Base-by-base conservation (phyloP, 2,113 vertebrate species). In the Etia nguti region DNA sequence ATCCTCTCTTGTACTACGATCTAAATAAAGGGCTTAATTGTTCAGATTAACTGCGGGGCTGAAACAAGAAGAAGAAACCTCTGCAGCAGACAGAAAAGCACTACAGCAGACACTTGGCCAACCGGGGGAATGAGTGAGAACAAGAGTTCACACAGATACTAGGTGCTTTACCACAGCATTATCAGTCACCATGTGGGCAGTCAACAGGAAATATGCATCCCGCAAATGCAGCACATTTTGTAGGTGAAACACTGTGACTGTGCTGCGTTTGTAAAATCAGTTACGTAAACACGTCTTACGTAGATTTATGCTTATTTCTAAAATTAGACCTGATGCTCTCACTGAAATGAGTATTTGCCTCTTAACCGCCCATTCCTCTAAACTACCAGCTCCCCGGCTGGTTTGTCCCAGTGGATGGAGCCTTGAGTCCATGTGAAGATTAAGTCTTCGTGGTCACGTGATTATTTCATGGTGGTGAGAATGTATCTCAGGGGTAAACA, bases 11-110 rank as follows among this genome's bases (percentile, higher is more conserved):
- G 56, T 13, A 1, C 48, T 62, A 9, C 31, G 2, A 31, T 82
- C 22, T 13, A 31, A 82, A 86, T 93, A 80, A 92, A 92, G 70
- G 88, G 65, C 43, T 79, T 81, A 68, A 89, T 92, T 92, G 93
- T 92, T 92, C 70, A 68, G 80, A 81, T 83, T 83, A 83, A 73
- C 82, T n/a, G 41, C 2, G 3, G 18, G 2, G 54, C 85, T 86
- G 81, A 89, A 81, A 70, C 1, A 1, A 50, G 80, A 81, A 79
- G 80, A 87, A 92, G 59, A 68, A 75, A 43, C 26, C 57, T 60
- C 38, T 83, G 86, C 80, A 16, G 5, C 4, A 11, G 22, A 12
- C 57, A n/a, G 80, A 85, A 82, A 87, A 4, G 55, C 56, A 85
- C 83, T 46, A 46, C 60, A 80, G 48, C 15, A 15, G 20, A 18